Evolutionary conservation across 2,888 invertebrate genomes (phyloP).

Genomic region (Drosophila paramelanica): DNA sequence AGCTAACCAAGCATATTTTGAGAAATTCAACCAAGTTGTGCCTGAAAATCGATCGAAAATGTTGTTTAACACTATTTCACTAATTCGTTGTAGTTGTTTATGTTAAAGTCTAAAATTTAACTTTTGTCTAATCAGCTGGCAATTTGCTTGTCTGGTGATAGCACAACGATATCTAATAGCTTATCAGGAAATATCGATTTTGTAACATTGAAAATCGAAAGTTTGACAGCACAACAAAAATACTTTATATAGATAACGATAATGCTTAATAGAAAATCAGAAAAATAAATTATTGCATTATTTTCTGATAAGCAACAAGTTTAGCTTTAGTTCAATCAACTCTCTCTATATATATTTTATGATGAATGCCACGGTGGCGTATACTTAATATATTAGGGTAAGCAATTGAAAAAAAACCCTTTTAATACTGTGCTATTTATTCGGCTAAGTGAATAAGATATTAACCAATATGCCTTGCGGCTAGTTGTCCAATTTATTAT

Average conservation of each 20-base stretch:
- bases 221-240: background rate
- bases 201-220: constrained; percentile 2
- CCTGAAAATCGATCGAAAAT: too few species aligned
- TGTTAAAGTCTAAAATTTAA: too few species aligned
- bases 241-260: background rate
- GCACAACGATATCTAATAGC: background rate
- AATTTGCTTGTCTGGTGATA: constrained; percentile 1
- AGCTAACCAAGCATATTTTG: too few species aligned
- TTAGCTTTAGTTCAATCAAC: background rate
- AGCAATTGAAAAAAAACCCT: constrained; percentile 24
- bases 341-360: background rate
- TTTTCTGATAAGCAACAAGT: background rate
- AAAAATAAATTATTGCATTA: background rate
- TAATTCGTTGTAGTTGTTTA: too few species aligned
- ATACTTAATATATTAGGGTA: constrained; percentile 10
- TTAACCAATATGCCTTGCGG: constrained; percentile 18
- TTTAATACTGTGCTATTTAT: constrained; percentile 56
- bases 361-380: constrained; percentile 14
- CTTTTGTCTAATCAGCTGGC: background rate
- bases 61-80: too few species aligned
- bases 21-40: too few species aligned
- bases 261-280: background rate
- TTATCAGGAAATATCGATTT: constrained; percentile 16
- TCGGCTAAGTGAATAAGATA: constrained; percentile 58
- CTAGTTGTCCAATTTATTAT: constrained; percentile 46